Conservation (phyloP, 2,888 invertebrate genomes). For the Anorthoa munda region DNA sequence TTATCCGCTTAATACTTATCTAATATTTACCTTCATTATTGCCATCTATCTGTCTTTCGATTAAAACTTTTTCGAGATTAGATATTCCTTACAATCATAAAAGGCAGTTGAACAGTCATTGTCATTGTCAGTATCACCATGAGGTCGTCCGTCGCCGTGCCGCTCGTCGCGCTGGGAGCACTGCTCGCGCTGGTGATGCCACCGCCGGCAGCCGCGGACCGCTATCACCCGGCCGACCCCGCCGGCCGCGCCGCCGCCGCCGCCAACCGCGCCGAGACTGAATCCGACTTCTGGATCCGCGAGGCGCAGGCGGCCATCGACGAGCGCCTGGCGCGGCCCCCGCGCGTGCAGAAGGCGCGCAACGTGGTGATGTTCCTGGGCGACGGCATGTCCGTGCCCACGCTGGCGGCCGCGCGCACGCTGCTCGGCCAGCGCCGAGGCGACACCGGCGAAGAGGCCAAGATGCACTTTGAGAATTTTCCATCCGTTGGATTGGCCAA, state of each 20-base stretch:
- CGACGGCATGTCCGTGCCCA: slow-evolving; percentile 94
- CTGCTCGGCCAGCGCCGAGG: slow-evolving; percentile 91
- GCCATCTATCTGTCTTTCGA: slow-evolving; percentile 4
- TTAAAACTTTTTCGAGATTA: slow-evolving; percentile 35
- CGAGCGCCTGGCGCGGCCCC: slow-evolving; percentile 72
- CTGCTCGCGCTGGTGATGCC: background rate
- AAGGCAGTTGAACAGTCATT: slow-evolving; percentile 22
- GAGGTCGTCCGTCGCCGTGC: slow-evolving; percentile 31
- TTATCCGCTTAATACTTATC: slow-evolving; percentile 4
- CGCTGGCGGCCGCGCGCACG: slow-evolving; percentile 92
- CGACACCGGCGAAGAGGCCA: slow-evolving; percentile 90
- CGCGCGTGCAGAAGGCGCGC: slow-evolving; percentile 58
- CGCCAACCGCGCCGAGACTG: slow-evolving; percentile 54
- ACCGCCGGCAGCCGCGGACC: slow-evolving; percentile 45
- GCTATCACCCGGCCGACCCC: slow-evolving; percentile 49
- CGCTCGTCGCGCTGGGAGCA: slow-evolving; percentile 24
- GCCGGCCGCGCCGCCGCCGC: background rate
- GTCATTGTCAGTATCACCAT: slow-evolving; percentile 28
- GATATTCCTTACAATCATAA: slow-evolving; percentile 35
- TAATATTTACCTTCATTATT: slow-evolving; percentile 4
- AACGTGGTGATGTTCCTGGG: slow-evolving; percentile 94
- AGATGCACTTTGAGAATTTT: slow-evolving; percentile 92
- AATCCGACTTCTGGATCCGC: slow-evolving; percentile 82
- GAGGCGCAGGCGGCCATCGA: slow-evolving; percentile 82
- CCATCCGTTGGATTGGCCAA: slow-evolving; percentile 92